phyloP scores from a whole-genome alignment of 2,888 invertebrate genomes.

The Acleris sparsana region DNA sequence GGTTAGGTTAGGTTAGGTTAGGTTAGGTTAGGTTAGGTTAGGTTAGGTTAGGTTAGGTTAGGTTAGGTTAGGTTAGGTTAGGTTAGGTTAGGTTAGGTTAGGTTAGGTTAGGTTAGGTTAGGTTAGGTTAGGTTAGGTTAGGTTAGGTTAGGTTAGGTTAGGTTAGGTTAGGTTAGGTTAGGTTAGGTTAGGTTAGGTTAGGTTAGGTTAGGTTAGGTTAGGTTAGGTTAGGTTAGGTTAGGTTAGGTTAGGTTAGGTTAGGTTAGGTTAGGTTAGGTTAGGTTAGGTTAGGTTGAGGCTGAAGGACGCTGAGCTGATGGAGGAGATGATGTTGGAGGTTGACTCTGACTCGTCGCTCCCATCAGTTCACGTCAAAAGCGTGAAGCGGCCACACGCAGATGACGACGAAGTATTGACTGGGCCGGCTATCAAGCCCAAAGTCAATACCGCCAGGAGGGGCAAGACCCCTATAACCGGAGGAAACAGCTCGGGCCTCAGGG shows the following conservation, averaged over 20 bases:
- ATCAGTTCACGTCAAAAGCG: no score
- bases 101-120: neutral
- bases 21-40: slow-evolving; percentile 25
- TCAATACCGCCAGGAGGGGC: no score
- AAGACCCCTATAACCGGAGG: no score
- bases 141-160: slow-evolving; percentile 9
- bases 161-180: slow-evolving; percentile 2
- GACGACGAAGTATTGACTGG: no score
- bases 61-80: slow-evolving; percentile 39
- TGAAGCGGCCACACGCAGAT: no score
- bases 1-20: slow-evolving; percentile 27
- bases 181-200: neutral
- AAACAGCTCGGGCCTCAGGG: no score
- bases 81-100: slow-evolving; percentile 36
- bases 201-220: slow-evolving; percentile 7
- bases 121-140: neutral
- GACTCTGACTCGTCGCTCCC: no score
- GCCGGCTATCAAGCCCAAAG: no score
- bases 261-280: slow-evolving; percentile 7
- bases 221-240: slow-evolving; percentile 7
- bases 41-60: slow-evolving; percentile 35
- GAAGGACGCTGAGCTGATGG: no score
- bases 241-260: slow-evolving; percentile 1
- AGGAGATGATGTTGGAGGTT: no score
- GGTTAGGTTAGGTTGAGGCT: no score